Conservation (phyloP, 2,113 vertebrate genomes). For the Nymphicus hollandicus region DNA sequence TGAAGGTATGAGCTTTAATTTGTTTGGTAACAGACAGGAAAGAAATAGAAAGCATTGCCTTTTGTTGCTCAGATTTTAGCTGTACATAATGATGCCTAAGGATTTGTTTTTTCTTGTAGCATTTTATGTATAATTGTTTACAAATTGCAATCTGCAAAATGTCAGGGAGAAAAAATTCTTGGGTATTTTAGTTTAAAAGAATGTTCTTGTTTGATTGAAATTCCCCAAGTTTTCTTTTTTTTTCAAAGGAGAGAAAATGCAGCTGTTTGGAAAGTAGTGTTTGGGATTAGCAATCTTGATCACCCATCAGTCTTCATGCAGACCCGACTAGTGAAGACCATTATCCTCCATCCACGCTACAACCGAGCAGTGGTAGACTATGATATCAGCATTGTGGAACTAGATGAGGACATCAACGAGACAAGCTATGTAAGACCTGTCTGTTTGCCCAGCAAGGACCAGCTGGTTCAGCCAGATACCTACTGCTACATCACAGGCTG, state of each 20-base stretch:
- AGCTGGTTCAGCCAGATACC: constrained; percentile 80
- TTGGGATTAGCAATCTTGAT: constrained; percentile 92
- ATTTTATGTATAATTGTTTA: neutral
- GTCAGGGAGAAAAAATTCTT: neutral
- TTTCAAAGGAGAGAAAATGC: constrained; percentile 83
- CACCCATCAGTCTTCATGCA: constrained; percentile 85
- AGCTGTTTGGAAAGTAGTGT: constrained; percentile 88
- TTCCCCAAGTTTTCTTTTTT: neutral
- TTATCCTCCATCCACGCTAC: constrained; percentile 92
- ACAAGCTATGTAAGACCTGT: constrained; percentile 87
- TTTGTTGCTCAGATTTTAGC: neutral
- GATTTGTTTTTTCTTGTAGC: neutral
- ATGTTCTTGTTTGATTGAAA: neutral
- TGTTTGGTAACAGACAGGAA: neutral
- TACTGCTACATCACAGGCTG: constrained; percentile 98
- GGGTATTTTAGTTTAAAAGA: neutral
- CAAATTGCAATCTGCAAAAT: neutral
- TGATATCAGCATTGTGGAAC: constrained; percentile 92
- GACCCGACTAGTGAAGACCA: constrained; percentile 81
- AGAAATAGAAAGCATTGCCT: neutral
- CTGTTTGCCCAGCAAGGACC: constrained; percentile 79
- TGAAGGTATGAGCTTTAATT: neutral
- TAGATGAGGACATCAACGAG: constrained; percentile 78
- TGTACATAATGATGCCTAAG: neutral
- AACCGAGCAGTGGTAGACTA: constrained; percentile 92